phyloP scores from a whole-genome alignment of 1,140 invertebrate genomes.

The Sminthurinus signatus region DNA sequence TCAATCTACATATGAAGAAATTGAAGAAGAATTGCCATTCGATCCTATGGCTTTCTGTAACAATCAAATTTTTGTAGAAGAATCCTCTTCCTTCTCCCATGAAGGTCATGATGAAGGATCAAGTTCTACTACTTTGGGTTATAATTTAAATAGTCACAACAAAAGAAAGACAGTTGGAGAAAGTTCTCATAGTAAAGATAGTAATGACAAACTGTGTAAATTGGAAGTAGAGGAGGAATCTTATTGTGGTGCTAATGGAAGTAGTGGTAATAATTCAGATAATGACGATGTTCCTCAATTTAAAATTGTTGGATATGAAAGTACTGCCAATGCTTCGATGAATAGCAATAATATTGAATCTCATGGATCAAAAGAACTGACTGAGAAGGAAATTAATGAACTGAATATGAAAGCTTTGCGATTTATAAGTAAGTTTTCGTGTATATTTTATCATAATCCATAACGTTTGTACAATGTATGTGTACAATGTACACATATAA shows the following conservation, averaged over 20 bases:
- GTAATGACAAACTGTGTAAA: neutral
- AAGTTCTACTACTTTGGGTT: too few relatives aligned
- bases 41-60: neutral
- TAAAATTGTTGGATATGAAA: neutral
- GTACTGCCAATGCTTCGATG: neutral
- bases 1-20: neutral
- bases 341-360: neutral
- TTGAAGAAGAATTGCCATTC: neutral
- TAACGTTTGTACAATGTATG: too few relatives aligned
- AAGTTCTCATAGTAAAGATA: neutral
- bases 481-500: too few relatives aligned
- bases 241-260: neutral
- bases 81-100: too few relatives aligned
- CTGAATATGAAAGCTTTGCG: neutral
- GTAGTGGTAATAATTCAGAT: neutral
- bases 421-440: neutral
- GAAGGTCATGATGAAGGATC: too few relatives aligned
- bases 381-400: neutral
- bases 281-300: neutral
- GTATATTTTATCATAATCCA: neutral
- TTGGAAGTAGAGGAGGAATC: neutral
- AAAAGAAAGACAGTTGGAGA: neutral
- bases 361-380: neutral
- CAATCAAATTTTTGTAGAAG: neutral
- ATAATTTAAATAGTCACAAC: too few relatives aligned